Evolutionary conservation across 1,140 invertebrate genomes (phyloP).

Genomic region (Polyergus mexicanus): DNA sequence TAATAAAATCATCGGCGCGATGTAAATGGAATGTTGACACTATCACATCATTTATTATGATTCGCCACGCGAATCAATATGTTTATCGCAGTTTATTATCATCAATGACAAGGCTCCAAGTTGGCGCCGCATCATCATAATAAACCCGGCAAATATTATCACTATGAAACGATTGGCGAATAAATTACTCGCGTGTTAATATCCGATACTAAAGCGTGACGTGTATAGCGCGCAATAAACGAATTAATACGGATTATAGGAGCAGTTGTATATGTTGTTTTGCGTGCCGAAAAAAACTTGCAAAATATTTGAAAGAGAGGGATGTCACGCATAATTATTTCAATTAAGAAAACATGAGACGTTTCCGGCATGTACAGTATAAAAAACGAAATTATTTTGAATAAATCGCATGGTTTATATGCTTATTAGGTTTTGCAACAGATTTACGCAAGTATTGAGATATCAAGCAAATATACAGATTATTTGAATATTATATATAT

Average conservation of each 20-base stretch:
- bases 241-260: conserved; percentile 63
- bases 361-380: neutral
- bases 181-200: conserved; percentile 69
- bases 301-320: neutral
- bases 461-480: conserved; percentile 13
- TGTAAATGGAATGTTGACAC: conserved; percentile 43
- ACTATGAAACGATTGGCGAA: conserved; percentile 65
- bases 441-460: conserved; percentile 29
- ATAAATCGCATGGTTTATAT: conserved; percentile 6
- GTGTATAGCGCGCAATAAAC: conserved; percentile 36
- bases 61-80: conserved; percentile 54
- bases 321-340: neutral
- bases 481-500: conserved; percentile 12
- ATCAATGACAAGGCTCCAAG: conserved; percentile 49
- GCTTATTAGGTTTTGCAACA: conserved; percentile 14
- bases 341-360: conserved; percentile 3
- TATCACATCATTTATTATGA: conserved; percentile 38
- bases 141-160: conserved; percentile 48
- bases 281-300: neutral
- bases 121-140: conserved; percentile 61
- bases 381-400: neutral
- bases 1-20: conserved; percentile 45
- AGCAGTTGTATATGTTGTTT: conserved; percentile 7
- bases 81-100: conserved; percentile 68
- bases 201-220: conserved; percentile 45